These are phyloP conservation scores for Phymanthus crucifer DNA, from an alignment of 92 coral and sea anemone genomes.

Conservation along the genomic window DNA sequence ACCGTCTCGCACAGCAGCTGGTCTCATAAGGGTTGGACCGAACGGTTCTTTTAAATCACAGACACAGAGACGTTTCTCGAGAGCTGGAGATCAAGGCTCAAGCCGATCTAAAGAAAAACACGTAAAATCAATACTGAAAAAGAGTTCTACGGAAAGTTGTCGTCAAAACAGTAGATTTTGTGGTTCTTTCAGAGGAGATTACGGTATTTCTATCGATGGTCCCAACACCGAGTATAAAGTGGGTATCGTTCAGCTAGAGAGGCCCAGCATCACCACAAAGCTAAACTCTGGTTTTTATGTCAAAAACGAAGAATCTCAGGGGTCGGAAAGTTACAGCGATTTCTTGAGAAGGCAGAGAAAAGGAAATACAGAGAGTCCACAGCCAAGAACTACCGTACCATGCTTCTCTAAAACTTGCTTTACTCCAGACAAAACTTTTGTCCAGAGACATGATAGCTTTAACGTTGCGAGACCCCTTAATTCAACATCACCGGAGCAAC, in stretches of 20 bases:
- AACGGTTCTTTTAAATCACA: not conserved
- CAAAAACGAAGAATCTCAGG: not conserved
- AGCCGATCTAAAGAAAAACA: not conserved
- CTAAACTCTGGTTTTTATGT: not conserved
- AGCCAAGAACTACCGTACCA: not conserved
- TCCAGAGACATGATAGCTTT: not conserved
- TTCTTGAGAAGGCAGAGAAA: not conserved
- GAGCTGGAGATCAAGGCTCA: not conserved
- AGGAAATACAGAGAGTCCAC: not conserved
- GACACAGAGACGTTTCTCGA: not conserved
- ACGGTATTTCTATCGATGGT: not conserved
- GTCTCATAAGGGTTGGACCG: not conserved
- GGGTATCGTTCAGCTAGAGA: not conserved
- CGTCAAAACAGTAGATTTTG: slow-evolving; percentile 6
- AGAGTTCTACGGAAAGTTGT: slow-evolving; percentile 11
- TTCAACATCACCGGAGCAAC: not conserved
- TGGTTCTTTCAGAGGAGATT: not conserved
- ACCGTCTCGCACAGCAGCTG: not conserved
- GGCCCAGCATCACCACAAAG: not conserved
- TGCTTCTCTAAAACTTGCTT: not conserved
- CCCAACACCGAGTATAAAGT: not conserved
- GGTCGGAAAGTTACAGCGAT: not conserved
- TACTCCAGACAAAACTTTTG: slow-evolving; percentile 2
- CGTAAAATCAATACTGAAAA: slow-evolving; percentile 30
- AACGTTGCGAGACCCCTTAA: not conserved